A percentile compares a stretch with the other conserved stretches of the same genome.
These are phyloP conservation scores for Opisthocomus hoazin DNA, from an alignment of 2,113 vertebrate genomes.

Conservation along the genomic window DNA sequence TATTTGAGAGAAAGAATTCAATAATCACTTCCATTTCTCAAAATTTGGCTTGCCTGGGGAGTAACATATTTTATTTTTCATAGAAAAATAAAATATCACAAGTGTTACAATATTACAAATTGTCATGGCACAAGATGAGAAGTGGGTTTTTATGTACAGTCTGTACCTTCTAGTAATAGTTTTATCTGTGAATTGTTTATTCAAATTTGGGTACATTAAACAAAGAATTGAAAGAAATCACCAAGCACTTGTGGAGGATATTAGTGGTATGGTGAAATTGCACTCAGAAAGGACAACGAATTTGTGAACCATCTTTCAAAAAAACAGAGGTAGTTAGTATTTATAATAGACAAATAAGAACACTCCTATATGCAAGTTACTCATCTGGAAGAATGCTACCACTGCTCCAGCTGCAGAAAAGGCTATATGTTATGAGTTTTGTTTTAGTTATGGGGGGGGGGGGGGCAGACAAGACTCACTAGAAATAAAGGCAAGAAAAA, in stretches of 20 bases:
- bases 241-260: not conserved
- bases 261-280: not conserved
- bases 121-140: not conserved
- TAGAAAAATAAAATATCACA: not conserved
- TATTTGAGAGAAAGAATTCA: not conserved
- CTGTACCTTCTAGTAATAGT: not conserved
- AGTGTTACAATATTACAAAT: not conserved
- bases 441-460: not conserved
- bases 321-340: not conserved
- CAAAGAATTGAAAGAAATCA: not conserved
- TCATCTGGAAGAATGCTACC: not conserved
- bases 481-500: conserved; percentile 47
- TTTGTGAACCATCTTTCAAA: not conserved
- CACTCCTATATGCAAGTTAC: not conserved
- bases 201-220: not conserved
- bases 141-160: not conserved
- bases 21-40: not conserved
- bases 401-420: not conserved
- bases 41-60: not conserved
- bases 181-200: not conserved
- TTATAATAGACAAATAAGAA: not conserved
- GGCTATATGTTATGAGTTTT: not conserved
- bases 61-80: not conserved
- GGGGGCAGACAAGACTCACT: not conserved
- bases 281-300: not conserved